Conservation (phyloP, 2,113 vertebrate species). For the Fulica atra region DNA sequence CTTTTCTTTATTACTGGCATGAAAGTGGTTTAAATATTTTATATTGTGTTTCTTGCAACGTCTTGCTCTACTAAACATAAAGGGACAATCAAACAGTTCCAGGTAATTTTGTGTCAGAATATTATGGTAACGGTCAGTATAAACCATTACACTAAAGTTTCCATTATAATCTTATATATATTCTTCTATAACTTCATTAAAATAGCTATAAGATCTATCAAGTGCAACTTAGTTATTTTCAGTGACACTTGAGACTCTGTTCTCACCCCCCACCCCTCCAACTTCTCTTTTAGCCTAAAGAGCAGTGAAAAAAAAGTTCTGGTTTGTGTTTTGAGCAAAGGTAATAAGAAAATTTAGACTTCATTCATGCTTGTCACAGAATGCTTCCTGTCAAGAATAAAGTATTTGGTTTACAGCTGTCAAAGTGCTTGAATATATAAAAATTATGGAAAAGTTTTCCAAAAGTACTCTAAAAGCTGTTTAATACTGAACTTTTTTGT, state of each 20-base stretch:
- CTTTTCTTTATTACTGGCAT: background rate
- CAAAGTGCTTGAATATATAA: background rate
- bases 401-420: background rate
- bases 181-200: background rate
- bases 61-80: background rate
- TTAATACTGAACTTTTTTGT: background rate
- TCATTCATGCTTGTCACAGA: background rate
- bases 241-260: background rate
- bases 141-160: background rate
- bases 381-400: background rate
- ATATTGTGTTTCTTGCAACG: background rate
- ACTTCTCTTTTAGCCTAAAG: too few relatives aligned
- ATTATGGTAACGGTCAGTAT: background rate
- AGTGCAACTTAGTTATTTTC: background rate
- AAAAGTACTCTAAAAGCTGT: background rate
- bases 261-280: accelerated
- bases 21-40: background rate
- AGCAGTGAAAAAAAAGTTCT: background rate
- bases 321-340: background rate
- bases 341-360: background rate
- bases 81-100: background rate
- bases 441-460: background rate
- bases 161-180: background rate
- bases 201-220: background rate
- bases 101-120: background rate